Conservation (phyloP, 2,797 vertebrate genomes). For the Cynopterus sphinx region DNA sequence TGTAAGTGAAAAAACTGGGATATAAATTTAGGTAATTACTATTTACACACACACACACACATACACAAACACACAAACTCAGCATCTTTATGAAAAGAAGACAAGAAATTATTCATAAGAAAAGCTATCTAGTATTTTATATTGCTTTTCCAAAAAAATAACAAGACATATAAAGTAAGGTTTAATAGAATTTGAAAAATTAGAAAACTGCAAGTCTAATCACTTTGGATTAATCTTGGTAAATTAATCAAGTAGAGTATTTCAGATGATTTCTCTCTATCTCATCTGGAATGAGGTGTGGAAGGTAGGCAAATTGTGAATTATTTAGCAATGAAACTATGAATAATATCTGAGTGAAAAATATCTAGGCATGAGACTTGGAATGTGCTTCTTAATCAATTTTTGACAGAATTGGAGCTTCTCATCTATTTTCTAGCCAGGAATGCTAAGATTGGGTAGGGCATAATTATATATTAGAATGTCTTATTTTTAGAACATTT, state of each 20-base stretch:
- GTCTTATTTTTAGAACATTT: conserved; percentile 10
- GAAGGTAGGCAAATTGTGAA: background rate
- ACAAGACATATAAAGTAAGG: background rate
- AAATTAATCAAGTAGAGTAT: conserved; percentile 29
- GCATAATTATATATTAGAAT: background rate
- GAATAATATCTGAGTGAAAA: background rate
- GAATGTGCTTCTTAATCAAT: background rate
- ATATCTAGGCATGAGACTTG: background rate
- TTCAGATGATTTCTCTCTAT: background rate
- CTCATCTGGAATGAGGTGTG: background rate
- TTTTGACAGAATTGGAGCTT: conserved; percentile 24
- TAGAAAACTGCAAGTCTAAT: background rate
- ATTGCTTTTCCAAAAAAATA: background rate
- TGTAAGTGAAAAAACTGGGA: background rate
- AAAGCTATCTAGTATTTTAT: background rate
- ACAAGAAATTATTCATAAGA: background rate
- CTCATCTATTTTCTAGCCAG: background rate
- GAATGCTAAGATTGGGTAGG: background rate
- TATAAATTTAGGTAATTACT: background rate
- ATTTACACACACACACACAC: background rate
- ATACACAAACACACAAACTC: too few species aligned
- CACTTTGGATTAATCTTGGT: background rate
- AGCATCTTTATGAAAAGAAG: background rate
- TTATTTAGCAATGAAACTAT: background rate
- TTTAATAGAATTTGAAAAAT: background rate